Evolutionary conservation across 2,797 vertebrate species (phyloP), one percentile per base, ranked within the genome.

Genomic region (Tympanoctomys barrerae): DNA sequence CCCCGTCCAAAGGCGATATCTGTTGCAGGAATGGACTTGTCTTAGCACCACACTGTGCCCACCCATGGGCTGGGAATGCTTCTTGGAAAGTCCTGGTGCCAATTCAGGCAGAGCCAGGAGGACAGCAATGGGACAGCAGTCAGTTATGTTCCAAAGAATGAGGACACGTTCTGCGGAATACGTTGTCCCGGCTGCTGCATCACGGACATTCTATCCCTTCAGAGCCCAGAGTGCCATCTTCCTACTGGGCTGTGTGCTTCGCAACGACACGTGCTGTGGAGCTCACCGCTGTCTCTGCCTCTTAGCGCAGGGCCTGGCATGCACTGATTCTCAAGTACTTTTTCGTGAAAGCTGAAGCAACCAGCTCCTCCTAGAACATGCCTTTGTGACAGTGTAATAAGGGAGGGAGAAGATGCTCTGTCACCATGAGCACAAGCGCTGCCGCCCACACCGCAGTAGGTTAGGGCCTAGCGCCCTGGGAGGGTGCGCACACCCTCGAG

Each of bases 271-370:
- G 24, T 42, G 8, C 5, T 83, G 18, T 36, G 86, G 88, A 77
- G 70, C 2, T 93, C 62, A 61, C 33, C 46, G 36, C 66, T 87
- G 77, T 86, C 82, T 83, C 84, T 70, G 73, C 24, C n/a, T 61
- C 16, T n/a, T 42, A 83, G 33, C 68, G 73, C 49, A 86, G 31
- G 57, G 46, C 70, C 24, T 73, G 78, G n/a, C 70, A 42, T 26
- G 78, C 28, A 75, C n/a, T 71, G 46, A 77, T 59, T 92, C 52
- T 85, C 21, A 75, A 81, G 59, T 96, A 16, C 66, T 46, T 95
- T 82, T 90, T 78, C 75, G 85, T 31, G 31, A 75, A 46, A 78
- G n/a, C 70, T 66, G 64, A 91, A 88, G 86, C 93, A 71, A 95
- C 18, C 8, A 81, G 57, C 42, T 82, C 62, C 64, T 81, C 46